A percentile compares a stretch with the other conserved stretches of the same genome.
phyloP scores from a whole-genome alignment of 1,140 invertebrate species.

The Agrypnia vestita region DNA sequence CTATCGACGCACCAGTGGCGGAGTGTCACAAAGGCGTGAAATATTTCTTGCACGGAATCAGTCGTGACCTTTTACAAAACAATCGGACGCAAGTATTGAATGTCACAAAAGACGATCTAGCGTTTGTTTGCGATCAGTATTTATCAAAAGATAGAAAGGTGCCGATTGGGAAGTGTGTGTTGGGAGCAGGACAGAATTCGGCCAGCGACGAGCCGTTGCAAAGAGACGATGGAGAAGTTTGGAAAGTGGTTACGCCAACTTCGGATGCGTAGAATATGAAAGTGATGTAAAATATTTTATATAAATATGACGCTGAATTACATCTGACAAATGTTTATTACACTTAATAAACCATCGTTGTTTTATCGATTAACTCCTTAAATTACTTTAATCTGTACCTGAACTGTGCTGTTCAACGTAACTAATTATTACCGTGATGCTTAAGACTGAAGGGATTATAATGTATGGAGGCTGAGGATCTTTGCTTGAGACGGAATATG shows the following conservation, averaged over 20 bases:
- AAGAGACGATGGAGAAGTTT: slow-evolving; percentile 69
- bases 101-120: slow-evolving; percentile 80
- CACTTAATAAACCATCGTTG: too few species aligned
- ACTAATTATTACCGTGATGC: too few species aligned
- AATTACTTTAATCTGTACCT: too few species aligned
- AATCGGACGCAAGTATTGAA: slow-evolving; percentile 82
- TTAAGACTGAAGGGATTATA: too few species aligned
- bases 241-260: slow-evolving; percentile 63
- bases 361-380: too few species aligned
- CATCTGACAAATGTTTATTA: too few species aligned
- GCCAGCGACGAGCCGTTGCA: slow-evolving; percentile 74
- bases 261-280: slow-evolving; percentile 2
- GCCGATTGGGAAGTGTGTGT: slow-evolving; percentile 79
- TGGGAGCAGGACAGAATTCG: slow-evolving; percentile 80
- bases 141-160: slow-evolving; percentile 68
- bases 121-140: slow-evolving; percentile 81
- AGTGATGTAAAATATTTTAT: too few species aligned
- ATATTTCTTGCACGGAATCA: slow-evolving; percentile 82
- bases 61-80: slow-evolving; percentile 84
- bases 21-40: slow-evolving; percentile 84
- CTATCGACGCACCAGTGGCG: slow-evolving; percentile 87
- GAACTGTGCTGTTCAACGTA: too few species aligned
- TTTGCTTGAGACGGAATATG: too few species aligned
- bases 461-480: too few species aligned
- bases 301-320: too few species aligned